Percentiles rank a stretch among this genome's conserved stretches.
phyloP scores from a whole-genome alignment of 2,888 invertebrate species.

The Eupithecia tripunctaria region DNA sequence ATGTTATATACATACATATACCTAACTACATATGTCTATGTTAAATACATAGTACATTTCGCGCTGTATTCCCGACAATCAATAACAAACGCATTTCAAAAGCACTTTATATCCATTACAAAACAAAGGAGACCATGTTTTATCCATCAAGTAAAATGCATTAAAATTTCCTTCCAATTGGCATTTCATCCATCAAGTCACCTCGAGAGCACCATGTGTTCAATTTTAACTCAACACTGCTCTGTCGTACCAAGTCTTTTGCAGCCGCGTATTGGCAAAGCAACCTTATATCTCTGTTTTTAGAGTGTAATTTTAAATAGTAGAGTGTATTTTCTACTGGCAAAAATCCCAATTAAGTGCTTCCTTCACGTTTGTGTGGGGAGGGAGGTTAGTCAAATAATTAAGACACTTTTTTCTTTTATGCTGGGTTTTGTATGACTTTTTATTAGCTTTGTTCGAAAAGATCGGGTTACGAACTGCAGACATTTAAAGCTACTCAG shows the following conservation, averaged over 20 bases:
- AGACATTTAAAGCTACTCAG: neutral
- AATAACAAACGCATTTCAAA: neutral
- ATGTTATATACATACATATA: too few species aligned
- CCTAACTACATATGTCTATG: too few species aligned
- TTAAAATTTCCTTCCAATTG: slow-evolving; percentile 47
- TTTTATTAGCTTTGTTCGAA: slow-evolving; percentile 39
- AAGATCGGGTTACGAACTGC: slow-evolving; percentile 7
- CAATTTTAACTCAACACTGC: slow-evolving; percentile 60
- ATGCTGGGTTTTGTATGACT: slow-evolving; percentile 47
- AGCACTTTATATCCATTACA: slow-evolving; percentile 17
- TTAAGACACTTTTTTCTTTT: slow-evolving; percentile 60
- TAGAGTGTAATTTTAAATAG: slow-evolving; percentile 38
- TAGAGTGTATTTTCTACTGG: slow-evolving; percentile 41
- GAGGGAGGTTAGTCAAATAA: slow-evolving; percentile 59
- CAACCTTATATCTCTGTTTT: slow-evolving; percentile 42
- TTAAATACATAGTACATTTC: neutral
- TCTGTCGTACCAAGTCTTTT: slow-evolving; percentile 41
- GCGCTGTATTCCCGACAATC: neutral
- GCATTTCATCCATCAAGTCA: slow-evolving; percentile 61
- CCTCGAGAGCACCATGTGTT: slow-evolving; percentile 60
- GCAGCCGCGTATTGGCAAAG: slow-evolving; percentile 28
- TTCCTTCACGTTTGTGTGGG: slow-evolving; percentile 59
- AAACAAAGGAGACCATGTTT: slow-evolving; percentile 31
- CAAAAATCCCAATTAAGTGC: slow-evolving; percentile 63
- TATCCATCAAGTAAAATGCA: slow-evolving; percentile 43